These are phyloP conservation scores for Tricholaema leucomelas DNA, from an alignment of 2,113 vertebrate genomes.

Conservation along the genomic window DNA sequence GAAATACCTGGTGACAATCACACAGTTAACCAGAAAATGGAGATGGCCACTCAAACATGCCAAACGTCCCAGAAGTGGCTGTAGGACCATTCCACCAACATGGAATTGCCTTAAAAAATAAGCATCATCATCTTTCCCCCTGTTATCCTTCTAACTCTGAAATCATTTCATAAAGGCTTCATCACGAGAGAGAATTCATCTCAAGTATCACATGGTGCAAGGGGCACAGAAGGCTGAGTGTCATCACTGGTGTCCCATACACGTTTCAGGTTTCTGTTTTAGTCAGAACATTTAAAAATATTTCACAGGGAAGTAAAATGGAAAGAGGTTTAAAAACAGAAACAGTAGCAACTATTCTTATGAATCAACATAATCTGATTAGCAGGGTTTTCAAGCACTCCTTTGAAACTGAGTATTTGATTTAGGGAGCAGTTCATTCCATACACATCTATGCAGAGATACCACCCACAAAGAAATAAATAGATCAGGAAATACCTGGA, in stretches of 20 bases:
- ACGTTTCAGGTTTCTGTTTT: neutral
- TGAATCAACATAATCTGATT: neutral
- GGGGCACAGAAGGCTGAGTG: neutral
- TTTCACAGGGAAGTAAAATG: neutral
- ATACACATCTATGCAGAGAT: neutral
- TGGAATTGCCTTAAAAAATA: neutral
- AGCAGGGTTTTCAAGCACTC: neutral
- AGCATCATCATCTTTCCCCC: neutral
- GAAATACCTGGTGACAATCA: neutral
- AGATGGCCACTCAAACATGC: neutral
- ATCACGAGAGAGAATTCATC: neutral
- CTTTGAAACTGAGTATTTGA: neutral
- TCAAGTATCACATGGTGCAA: neutral
- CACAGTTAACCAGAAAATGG: rapidly evolving
- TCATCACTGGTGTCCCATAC: neutral
- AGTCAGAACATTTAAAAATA: neutral
- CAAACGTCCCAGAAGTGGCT: neutral
- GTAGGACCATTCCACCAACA: neutral
- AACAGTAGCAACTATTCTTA: neutral
- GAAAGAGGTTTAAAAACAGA: neutral
- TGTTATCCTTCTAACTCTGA: neutral
- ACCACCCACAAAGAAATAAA: slow-evolving; percentile 1
- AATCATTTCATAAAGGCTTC: neutral
- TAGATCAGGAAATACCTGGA: neutral
- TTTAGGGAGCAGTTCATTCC: neutral